Percentiles rank a stretch among this genome's conserved stretches.
Conservation (phyloP, 1,140 invertebrate genomes). For the Leptopilina boulardi region DNA sequence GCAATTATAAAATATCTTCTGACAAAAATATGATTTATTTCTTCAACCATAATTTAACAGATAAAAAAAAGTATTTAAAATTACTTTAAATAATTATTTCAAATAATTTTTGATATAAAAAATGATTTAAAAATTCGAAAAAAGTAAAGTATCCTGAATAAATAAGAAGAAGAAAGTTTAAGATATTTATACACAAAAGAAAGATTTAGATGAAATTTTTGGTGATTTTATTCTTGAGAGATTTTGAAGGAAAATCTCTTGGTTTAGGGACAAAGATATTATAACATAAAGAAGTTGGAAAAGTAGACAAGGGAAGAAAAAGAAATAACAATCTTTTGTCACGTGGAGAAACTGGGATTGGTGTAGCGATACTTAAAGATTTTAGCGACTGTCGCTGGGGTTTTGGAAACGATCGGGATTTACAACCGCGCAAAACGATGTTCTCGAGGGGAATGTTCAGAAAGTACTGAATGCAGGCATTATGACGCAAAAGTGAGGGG, state of each 20-base stretch:
- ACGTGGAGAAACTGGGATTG: background rate
- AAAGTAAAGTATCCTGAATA: background rate
- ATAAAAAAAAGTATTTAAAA: too few relatives aligned
- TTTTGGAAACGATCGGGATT: conserved; percentile 12
- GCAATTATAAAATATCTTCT: background rate
- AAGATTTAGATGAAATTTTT: background rate
- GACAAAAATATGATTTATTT: background rate
- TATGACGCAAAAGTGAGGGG: conserved; percentile 55
- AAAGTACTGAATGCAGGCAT: conserved; percentile 59
- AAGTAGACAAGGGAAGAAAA: background rate
- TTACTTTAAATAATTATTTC: too few relatives aligned
- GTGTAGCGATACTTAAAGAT: background rate
- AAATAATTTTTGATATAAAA: too few relatives aligned
- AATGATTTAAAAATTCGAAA: too few relatives aligned
- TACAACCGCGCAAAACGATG: conserved; percentile 24
- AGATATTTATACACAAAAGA: background rate
- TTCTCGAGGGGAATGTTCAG: conserved; percentile 25
- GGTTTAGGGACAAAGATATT: conserved; percentile 4
- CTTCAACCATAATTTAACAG: background rate
- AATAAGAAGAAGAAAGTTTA: background rate
- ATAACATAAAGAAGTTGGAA: background rate
- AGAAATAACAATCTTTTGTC: conserved; percentile 10
- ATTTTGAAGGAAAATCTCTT: background rate
- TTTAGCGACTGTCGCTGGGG: conserved; percentile 4
- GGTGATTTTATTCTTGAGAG: background rate